A percentile compares a stretch with the other conserved stretches of the same genome.
These are phyloP conservation scores for Danaus plexippus DNA, from an alignment of 1,140 invertebrate species.

Conservation along the genomic window DNA sequence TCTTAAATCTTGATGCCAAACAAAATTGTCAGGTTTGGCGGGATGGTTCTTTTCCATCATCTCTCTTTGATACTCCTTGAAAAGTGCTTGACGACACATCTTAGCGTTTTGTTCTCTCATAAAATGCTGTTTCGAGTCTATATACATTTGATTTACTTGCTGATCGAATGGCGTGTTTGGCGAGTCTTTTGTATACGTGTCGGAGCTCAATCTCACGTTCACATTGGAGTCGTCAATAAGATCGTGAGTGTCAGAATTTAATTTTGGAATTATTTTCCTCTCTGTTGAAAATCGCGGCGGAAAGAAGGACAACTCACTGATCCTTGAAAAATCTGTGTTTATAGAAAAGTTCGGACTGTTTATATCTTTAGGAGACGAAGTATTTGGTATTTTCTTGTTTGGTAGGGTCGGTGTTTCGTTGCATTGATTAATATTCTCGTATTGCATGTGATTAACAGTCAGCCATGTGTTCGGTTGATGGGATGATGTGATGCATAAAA, in stretches of 20 bases:
- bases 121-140: constrained; percentile 27
- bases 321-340: constrained; percentile 60
- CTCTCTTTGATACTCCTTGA: constrained; percentile 45
- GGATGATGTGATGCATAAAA: constrained; percentile 42
- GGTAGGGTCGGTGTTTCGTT: constrained; percentile 35
- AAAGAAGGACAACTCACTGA: constrained; percentile 63
- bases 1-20: constrained; percentile 46
- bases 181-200: constrained; percentile 68
- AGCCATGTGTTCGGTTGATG: constrained; percentile 47
- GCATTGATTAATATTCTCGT: constrained; percentile 21
- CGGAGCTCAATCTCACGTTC: constrained; percentile 51
- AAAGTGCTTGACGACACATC: constrained; percentile 51
- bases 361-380: constrained; percentile 62
- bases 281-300: constrained; percentile 68
- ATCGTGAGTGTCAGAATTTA: constrained; percentile 54
- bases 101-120: constrained; percentile 38
- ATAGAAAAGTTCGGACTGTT: constrained; percentile 63
- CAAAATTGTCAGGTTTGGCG: constrained; percentile 33
- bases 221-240: constrained; percentile 41
- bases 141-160: constrained; percentile 25
- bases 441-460: constrained; percentile 35
- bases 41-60: constrained; percentile 29
- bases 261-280: constrained; percentile 48
- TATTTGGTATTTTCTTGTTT: constrained; percentile 56
- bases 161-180: constrained; percentile 44